Evolutionary conservation across 2,797 vertebrate species (phyloP), one percentile per base, ranked within the genome.

Genomic region (Nannoperca australis): DNA sequence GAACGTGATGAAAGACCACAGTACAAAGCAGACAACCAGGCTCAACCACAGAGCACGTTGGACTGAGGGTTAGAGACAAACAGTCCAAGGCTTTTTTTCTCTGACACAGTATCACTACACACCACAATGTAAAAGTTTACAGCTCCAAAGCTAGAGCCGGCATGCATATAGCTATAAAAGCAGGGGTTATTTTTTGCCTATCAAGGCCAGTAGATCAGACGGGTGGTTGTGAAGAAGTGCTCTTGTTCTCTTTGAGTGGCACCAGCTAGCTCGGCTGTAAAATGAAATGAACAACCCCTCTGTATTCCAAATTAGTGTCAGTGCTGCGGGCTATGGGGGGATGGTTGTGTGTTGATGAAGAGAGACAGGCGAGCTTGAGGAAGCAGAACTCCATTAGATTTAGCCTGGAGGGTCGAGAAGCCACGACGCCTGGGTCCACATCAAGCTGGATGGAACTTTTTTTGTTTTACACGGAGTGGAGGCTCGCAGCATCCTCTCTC

Each of bases 1-100:
- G 88, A 93, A 91, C 88, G 78, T 93, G 92, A 92, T 90, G 90
- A 93, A 88, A 94, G 90, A 91, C 91, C 93, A 89, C 90, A 93
- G 90, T 8, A 85, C 82, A 91, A 88, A 89, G 89, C 91, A 92
- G 91, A 92, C 89, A 89, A 92, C 59, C 88, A 91, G 92, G 89
- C 90, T 89, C 79, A 81, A 87, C 92, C 92, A 9, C 91, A 86
- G 82, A 92, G 86, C 87, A 92, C 82, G 81, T 81, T 92, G 82
- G 75, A 73, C 86, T 75, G 78, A 85, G 83, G 78, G 65, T 78
- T 81, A 78, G 81, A 90, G 82, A 84, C 83, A 84, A 87, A 82
- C 70, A 78, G 86, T 76, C 87, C 86, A 71, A 74, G 82, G 66
- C 59, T 38, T 82, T 81, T 49, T 49, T 76, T 78, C 82, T 73